A percentile compares a stretch with the other conserved stretches of the same genome.
Evolutionary conservation across 2,113 vertebrate genomes (phyloP).

Genomic region (Pelusios castaneus): DNA sequence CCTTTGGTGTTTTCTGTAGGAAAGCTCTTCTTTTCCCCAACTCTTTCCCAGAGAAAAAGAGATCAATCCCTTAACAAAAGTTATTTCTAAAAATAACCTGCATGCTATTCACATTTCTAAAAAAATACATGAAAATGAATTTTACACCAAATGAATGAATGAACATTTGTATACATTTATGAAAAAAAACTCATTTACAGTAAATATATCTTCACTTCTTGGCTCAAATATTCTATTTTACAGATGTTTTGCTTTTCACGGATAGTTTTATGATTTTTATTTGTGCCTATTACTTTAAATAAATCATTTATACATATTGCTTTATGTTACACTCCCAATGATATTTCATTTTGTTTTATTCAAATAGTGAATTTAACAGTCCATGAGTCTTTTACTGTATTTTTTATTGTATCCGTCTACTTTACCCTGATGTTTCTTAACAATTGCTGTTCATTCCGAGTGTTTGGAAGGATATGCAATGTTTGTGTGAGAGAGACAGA

Average conservation of each 20-base stretch:
- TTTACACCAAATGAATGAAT: background rate
- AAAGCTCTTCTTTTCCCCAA: background rate
- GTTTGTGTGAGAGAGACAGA: background rate
- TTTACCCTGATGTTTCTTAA: constrained; percentile 43
- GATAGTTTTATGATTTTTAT: constrained; percentile 56
- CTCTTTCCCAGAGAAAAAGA: background rate
- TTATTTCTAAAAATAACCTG: background rate
- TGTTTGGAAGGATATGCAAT: constrained; percentile 19
- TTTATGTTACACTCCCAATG: constrained; percentile 58
- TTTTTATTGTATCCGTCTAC: constrained; percentile 59
- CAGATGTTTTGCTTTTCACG: constrained; percentile 3
- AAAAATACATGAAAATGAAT: background rate
- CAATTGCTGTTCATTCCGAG: constrained; percentile 51
- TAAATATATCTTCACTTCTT: background rate
- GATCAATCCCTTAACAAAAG: background rate
- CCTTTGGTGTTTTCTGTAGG: background rate
- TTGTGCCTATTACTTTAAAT: constrained; percentile 54
- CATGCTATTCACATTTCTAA: background rate
- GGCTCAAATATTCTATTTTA: constrained; percentile 19
- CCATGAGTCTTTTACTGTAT: constrained; percentile 61
- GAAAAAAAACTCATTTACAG: background rate
- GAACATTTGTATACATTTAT: background rate
- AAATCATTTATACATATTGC: constrained; percentile 62
- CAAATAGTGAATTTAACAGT: constrained; percentile 62
- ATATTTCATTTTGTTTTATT: constrained; percentile 68